Evolutionary conservation across 2,888 invertebrate species (phyloP).

Genomic region (Elegia similella): DNA sequence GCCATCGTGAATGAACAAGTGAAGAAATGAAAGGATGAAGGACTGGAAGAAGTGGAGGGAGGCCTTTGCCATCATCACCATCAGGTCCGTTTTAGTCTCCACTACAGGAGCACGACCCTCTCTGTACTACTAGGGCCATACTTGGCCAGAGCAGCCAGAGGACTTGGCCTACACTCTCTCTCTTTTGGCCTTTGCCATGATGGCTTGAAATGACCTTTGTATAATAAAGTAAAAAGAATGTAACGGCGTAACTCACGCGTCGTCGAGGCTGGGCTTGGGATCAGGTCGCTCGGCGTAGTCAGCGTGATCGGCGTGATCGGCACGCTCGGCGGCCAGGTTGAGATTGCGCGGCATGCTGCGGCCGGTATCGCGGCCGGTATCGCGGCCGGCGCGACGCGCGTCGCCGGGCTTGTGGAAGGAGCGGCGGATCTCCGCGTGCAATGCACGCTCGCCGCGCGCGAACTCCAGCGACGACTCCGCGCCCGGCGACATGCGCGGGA

Average conservation of each 20-base stretch:
- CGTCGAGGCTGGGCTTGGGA: slow-evolving; percentile 26
- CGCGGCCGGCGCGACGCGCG: slow-evolving; percentile 59
- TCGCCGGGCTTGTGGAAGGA: slow-evolving; percentile 70
- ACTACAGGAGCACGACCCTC: no score
- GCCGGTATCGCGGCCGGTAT: slow-evolving; percentile 56
- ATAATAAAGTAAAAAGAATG: no score
- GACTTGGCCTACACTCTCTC: no score
- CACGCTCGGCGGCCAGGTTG: slow-evolving; percentile 62
- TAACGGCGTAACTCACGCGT: slow-evolving; percentile 28
- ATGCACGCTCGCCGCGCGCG: slow-evolving; percentile 43
- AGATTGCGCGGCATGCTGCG: slow-evolving; percentile 81
- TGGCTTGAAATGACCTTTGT: no score
- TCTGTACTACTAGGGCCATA: no score
- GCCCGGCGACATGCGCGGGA: slow-evolving; percentile 68
- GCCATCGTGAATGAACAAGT: no score
- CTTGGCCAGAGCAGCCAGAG: no score
- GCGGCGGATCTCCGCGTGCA: slow-evolving; percentile 64
- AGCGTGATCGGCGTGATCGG: slow-evolving; percentile 26
- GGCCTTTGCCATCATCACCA: no score
- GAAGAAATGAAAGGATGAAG: no score
- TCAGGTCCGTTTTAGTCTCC: no score
- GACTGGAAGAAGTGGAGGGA: no score
- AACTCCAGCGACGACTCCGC: slow-evolving; percentile 40
- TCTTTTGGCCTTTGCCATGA: no score
- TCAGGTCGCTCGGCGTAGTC: slow-evolving; percentile 1